Base-by-base conservation (phyloP, 1,140 invertebrate genomes). In the Pachypeltis micranthus region DNA sequence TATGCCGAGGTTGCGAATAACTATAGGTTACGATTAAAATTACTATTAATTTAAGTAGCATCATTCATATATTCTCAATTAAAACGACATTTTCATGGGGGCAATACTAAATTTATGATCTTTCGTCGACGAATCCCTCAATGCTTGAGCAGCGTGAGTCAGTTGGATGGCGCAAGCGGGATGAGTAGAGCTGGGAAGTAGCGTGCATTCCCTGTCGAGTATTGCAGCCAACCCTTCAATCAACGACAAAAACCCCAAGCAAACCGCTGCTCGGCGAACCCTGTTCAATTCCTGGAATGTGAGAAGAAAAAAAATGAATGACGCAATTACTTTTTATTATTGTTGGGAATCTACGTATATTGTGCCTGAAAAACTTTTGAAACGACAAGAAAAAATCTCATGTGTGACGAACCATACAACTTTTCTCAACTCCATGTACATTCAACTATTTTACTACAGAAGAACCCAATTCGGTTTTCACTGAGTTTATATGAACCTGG, bases 131-230 rank as follows among this genome's bases (percentile, higher is more conserved):
- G 79, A 76, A 70, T 82, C 81, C 39, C 84, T 75, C 16, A 93
- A 75, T 67, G 83, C 80, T 56, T 80, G 81, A 7, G 90, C 88
- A 16, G 91, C 92, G 75, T 96, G 91, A 19, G 90, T 87, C 64
- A 97, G 80, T 73, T 96, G 93, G 31, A 96, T 72, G 1, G 90
- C 85, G 71, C 90, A 93, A 70, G 95, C 93, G 0, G 88, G 88
- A 74, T 91, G 87, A 23, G 91, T 81, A 63, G 80, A 80, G 10
- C 81, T 80, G 0, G 90, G 85, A 61, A 96, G 76, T 44, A 89
- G 73, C 0, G 85, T 84, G 68, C 90, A 91, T 74, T 98, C 95
- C 57, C 93, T 81, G 70, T 98, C 93, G 62, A 97, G 80, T 65
- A 96, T 86, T 44, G 77, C 78, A 0, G 88, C 87, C 59, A 91